Conservation (phyloP, 1,140 invertebrate genomes). For the Drosophila pectinifera region DNA sequence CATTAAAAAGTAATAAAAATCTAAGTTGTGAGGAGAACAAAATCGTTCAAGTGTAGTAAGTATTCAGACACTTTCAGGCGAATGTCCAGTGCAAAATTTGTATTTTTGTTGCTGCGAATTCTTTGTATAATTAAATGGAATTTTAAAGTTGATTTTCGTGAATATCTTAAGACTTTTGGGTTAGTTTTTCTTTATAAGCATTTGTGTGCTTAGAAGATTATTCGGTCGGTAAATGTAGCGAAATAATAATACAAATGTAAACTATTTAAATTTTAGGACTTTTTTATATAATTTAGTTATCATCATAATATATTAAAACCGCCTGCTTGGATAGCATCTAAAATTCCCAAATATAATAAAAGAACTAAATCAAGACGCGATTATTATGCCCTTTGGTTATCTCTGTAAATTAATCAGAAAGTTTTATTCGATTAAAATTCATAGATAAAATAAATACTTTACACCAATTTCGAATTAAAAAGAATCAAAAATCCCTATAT, state of each 20-base stretch:
- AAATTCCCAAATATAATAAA: too few species aligned
- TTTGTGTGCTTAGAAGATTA: too few species aligned
- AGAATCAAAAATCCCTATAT: conserved; percentile 26
- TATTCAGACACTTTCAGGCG: conserved; percentile 10
- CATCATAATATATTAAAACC: too few species aligned
- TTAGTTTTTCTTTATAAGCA: too few species aligned
- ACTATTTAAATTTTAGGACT: too few species aligned
- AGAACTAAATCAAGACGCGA: too few species aligned
- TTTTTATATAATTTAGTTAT: too few species aligned
- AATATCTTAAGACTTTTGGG: neutral
- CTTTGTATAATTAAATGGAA: neutral
- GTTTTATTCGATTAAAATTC: neutral
- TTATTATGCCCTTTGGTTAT: too few species aligned
- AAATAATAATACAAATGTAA: too few species aligned
- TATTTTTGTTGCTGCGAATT: neutral
- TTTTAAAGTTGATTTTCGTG: neutral
- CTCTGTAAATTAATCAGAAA: neutral
- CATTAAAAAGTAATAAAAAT: conserved; percentile 70
- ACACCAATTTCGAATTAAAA: neutral
- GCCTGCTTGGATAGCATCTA: too few species aligned
- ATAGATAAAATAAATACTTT: neutral
- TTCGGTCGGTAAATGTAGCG: too few species aligned
- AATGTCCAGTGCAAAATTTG: neutral
- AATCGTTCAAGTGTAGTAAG: conserved; percentile 8
- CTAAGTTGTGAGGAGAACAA: conserved; percentile 2